Conservation (phyloP, 2,113 vertebrate genomes). For the Sylvietta virens region DNA sequence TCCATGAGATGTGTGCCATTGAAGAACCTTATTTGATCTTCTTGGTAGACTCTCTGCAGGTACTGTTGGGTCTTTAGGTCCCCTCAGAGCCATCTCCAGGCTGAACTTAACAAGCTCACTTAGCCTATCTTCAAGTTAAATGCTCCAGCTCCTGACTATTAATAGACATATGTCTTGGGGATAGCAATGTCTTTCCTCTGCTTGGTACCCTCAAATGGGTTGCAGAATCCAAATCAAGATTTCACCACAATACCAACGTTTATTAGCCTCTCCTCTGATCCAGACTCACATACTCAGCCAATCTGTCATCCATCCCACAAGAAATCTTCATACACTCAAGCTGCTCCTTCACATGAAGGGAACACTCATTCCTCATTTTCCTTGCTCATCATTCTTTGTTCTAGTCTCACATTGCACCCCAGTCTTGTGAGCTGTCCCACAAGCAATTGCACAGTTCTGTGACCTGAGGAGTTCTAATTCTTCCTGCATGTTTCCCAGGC, state of each 20-base stretch:
- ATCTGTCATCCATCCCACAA: neutral
- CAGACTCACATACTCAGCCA: neutral
- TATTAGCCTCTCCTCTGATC: neutral
- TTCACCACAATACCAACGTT: neutral
- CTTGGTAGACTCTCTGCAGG: neutral
- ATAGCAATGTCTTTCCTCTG: neutral
- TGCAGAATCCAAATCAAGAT: neutral
- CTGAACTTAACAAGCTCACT: neutral
- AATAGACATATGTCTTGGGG: too few relatives aligned
- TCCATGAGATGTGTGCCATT: neutral
- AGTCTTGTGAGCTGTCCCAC: neutral
- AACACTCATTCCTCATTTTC: neutral
- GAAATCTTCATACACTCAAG: neutral
- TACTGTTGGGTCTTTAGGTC: neutral
- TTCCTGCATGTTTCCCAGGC: neutral
- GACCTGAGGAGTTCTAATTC: neutral
- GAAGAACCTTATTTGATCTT: neutral
- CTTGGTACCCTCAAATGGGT: neutral
- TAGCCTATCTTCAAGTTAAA: neutral
- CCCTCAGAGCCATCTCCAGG: neutral
- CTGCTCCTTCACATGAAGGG: neutral
- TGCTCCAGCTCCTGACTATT: neutral
- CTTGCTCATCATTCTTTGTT: neutral
- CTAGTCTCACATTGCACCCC: neutral
- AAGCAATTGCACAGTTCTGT: neutral